Conservation (phyloP, 2,888 invertebrate genomes). For the Cephus spinipes region DNA sequence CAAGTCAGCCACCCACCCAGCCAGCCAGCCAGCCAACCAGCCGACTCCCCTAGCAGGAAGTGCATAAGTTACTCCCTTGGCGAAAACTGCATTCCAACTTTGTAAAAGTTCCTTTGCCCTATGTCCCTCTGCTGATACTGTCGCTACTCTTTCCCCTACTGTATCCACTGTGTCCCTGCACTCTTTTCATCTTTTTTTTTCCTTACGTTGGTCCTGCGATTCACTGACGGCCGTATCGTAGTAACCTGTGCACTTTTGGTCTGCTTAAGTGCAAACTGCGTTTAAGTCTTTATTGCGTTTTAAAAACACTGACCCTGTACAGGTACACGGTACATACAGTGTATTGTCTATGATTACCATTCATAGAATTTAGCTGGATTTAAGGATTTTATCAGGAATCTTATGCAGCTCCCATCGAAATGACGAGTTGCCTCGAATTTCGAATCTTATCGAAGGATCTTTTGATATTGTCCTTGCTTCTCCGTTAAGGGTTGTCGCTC, state of each 20-base stretch:
- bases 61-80: conserved; percentile 17
- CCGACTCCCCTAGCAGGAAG: background rate
- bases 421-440: background rate
- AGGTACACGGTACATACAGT: too few species aligned
- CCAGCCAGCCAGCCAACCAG: background rate
- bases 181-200: background rate
- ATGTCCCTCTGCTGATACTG: background rate
- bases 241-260: background rate
- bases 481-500: conserved; percentile 28
- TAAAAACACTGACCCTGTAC: too few species aligned
- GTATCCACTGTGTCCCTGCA: background rate
- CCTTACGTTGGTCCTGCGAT: background rate
- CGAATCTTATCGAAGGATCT: conserved; percentile 1
- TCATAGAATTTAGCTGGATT: background rate
- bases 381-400: background rate
- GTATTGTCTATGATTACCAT: background rate
- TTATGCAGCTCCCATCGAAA: background rate
- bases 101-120: conserved; percentile 4
- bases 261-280: background rate
- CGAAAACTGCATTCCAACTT: conserved; percentile 48
- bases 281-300: background rate
- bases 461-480: background rate
- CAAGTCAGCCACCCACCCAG: background rate
- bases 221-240: background rate
- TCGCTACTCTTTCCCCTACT: background rate